Percentiles rank a stretch among this genome's conserved stretches.
Conservation (phyloP, 2,888 invertebrate species). For the Scaptomyza cyrtandrae region DNA sequence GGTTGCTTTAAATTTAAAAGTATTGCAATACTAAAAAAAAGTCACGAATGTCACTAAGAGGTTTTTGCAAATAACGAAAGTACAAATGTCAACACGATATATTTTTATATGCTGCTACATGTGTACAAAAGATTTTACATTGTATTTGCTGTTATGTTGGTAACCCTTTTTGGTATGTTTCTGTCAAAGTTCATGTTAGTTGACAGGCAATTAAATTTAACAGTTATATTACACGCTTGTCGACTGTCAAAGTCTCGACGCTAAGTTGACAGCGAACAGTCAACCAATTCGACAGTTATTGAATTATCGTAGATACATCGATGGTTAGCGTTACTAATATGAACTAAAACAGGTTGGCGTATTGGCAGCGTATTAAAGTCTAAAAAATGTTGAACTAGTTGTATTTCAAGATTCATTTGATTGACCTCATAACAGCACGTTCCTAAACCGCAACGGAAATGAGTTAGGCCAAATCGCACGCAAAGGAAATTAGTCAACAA, state of each 20-base stretch:
- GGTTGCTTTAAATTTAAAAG: background rate
- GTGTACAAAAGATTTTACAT: background rate
- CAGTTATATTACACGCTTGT: background rate
- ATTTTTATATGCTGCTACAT: background rate
- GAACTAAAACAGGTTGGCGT: too few species aligned
- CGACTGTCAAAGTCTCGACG: background rate
- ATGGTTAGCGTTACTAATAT: too few species aligned
- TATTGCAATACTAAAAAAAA: background rate
- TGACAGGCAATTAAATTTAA: background rate
- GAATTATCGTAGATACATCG: too few species aligned
- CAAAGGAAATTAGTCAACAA: constrained; percentile 28
- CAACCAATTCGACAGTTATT: background rate
- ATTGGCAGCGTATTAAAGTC: too few species aligned
- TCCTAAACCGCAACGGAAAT: constrained; percentile 12
- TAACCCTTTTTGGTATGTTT: too few species aligned
- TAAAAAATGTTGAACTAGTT: too few species aligned
- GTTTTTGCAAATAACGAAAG: background rate
- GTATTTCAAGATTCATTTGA: too few species aligned
- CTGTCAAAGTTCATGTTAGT: background rate
- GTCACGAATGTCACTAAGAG: background rate
- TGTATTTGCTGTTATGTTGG: too few species aligned
- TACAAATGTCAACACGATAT: background rate
- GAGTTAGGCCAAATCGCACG: constrained; percentile 7
- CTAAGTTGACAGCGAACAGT: background rate
- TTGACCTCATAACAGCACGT: too few species aligned